Base-by-base conservation (phyloP, 1,140 invertebrate species). In the Panulirus ornatus region DNA sequence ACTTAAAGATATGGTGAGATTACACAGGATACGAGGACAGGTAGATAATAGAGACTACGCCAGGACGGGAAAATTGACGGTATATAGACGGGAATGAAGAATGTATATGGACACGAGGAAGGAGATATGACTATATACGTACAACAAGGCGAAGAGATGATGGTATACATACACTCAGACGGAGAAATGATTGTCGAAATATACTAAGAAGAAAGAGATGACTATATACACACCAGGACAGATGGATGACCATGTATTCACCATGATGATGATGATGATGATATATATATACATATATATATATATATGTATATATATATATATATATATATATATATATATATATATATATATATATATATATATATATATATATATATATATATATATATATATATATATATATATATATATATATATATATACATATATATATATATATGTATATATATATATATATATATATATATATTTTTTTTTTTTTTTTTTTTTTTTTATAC, bases 281-380 rank as follows among this genome's bases (percentile, higher is more conserved):
- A n/a, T n/a, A n/a, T n/a, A n/a, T n/a, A n/a, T n/a, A n/a, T n/a
- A n/a, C n/a, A n/a, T n/a, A n/a, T 58, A 58, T 11, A 58, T 58
- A 11, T 11, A 9, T 58, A 58, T 58, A 22, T 58, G 9, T 58
- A 11, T 9, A 9, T 22, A 22, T 73, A 73, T 73, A 11, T 34
- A 16, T 73, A 9, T 73, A 16, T 34, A 73, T 73, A 73, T 34
- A 73, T 22, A 22, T 22, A 22, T 16, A 16, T 22, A 22, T 73
- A 73, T 73, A 73, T 73, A 73, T 73, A 73, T 73, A 73, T 73
- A 73, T 73, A 73, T 73, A 73, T 73, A 73, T 73, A 73, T 73
- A 73, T 73, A 73, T 73, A 73, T 73, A 73, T 73, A 73, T 73
- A 22, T 73, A 73, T 73, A 73, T 73, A 73, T 73, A 73, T 73